A percentile compares a stretch with the other conserved stretches of the same genome.
These are phyloP conservation scores for Drosophila nigritarsus DNA, from an alignment of 2,888 invertebrate species.

Conservation along the genomic window DNA sequence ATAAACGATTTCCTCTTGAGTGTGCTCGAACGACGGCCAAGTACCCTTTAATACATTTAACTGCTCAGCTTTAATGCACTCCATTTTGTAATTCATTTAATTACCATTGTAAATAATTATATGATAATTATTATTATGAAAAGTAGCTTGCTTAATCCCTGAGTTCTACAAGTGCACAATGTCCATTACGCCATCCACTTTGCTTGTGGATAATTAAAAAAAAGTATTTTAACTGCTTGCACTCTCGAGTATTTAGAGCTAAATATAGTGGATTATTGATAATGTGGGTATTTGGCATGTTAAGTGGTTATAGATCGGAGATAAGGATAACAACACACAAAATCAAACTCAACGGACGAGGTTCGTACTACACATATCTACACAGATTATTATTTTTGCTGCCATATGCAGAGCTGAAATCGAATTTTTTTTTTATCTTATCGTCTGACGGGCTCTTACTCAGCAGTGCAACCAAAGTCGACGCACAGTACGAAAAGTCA, in stretches of 20 bases:
- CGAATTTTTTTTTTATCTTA: constrained; percentile 41
- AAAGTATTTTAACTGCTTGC: no score
- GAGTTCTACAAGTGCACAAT: neutral
- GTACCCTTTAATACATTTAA: constrained; percentile 2
- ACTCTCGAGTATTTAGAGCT: neutral
- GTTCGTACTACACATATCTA: constrained; percentile 27
- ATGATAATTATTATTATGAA: neutral
- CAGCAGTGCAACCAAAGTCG: constrained; percentile 6
- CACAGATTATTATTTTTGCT: constrained; percentile 22
- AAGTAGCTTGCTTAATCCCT: neutral
- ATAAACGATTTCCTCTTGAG: neutral
- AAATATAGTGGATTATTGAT: constrained; percentile 1
- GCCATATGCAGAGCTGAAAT: constrained; percentile 33
- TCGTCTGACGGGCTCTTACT: constrained; percentile 31
- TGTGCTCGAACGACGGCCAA: neutral
- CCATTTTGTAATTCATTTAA: neutral
- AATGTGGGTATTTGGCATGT: neutral
- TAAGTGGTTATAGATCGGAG: neutral
- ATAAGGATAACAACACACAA: constrained; percentile 3
- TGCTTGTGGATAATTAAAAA: neutral
- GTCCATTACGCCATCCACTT: neutral
- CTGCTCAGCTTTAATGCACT: neutral
- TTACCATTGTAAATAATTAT: neutral
- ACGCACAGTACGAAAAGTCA: neutral
- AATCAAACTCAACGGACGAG: neutral